phyloP scores from a whole-genome alignment of 2,113 vertebrate species.

The Thunnus maccoyii region DNA sequence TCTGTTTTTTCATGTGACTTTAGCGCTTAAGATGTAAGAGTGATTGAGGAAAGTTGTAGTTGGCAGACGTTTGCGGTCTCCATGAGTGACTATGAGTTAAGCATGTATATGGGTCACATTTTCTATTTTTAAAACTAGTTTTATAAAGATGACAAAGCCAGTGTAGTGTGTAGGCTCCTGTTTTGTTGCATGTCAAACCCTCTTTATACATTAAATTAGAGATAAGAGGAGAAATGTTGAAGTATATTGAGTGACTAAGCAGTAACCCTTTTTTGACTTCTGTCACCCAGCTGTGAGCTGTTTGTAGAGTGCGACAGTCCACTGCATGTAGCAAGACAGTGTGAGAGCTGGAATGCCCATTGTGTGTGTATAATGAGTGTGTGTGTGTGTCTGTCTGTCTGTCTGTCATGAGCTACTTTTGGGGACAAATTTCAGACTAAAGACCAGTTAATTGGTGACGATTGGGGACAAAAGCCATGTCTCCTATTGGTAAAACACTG shows the following conservation, averaged over 20 bases:
- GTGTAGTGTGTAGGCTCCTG: background rate
- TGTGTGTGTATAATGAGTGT: background rate
- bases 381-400: slow-evolving; percentile 3
- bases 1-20: no score
- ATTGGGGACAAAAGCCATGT: no score
- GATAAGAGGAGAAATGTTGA: background rate
- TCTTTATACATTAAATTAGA: no score
- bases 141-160: no score
- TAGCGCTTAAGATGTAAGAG: no score
- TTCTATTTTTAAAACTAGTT: background rate
- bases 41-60: no score
- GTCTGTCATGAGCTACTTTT: background rate
- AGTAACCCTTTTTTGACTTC: background rate
- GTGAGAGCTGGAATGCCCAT: slow-evolving; percentile 18
- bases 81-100: no score
- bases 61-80: no score
- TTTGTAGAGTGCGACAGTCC: slow-evolving; percentile 8
- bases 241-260: background rate
- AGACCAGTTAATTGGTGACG: no score
- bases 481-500: no score
- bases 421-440: no score
- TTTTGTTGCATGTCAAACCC: background rate
- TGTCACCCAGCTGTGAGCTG: slow-evolving; percentile 44
- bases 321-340: slow-evolving; percentile 14
- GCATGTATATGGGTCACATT: background rate